A percentile compares a stretch with the other conserved stretches of the same genome.
These are phyloP conservation scores for Buathra laborator DNA, from an alignment of 2,888 invertebrate species.

Conservation along the genomic window DNA sequence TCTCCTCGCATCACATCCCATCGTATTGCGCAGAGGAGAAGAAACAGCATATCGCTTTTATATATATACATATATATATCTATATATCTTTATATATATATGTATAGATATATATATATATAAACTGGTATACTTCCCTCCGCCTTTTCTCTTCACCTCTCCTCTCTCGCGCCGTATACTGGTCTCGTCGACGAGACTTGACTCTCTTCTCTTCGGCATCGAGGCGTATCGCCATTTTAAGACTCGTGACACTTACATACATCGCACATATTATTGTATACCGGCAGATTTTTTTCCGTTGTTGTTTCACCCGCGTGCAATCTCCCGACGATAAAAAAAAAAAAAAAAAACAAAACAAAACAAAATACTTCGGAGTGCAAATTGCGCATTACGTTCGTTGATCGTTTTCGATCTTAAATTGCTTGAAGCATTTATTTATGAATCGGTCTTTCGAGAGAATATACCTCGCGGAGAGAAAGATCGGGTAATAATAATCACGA, in stretches of 20 bases:
- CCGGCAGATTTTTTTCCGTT: no score
- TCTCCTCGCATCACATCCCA: background rate
- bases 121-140: slow-evolving; percentile 40
- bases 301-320: no score
- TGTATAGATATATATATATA: background rate
- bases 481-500: no score
- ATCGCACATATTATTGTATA: background rate
- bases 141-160: slow-evolving; percentile 43
- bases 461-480: no score
- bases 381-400: background rate
- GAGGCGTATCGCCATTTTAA: slow-evolving; percentile 13
- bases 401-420: no score
- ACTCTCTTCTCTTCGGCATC: slow-evolving; percentile 21
- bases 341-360: no score
- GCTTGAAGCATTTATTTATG: no score
- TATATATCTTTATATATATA: no score
- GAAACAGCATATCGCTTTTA: background rate
- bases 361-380: background rate
- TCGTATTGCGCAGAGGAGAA: slow-evolving; percentile 31
- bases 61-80: background rate
- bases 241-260: slow-evolving; percentile 13
- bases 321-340: no score
- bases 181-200: slow-evolving; percentile 12
- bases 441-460: no score
- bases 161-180: slow-evolving; percentile 26